Evolutionary conservation across 2,113 vertebrate species (phyloP).

Genomic region (Pachypanchax playfairii): DNA sequence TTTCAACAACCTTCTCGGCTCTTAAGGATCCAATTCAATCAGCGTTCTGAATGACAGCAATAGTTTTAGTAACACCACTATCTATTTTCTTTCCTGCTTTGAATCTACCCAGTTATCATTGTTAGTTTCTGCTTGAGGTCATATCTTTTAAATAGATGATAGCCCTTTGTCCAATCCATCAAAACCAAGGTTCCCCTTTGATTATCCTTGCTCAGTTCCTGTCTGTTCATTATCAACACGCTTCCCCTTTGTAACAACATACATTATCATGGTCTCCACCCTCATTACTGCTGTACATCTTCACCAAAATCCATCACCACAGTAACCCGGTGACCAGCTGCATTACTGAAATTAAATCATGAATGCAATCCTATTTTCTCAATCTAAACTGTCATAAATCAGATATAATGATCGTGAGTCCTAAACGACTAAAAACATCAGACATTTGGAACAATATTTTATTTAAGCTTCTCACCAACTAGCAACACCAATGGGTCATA

Average conservation of each 20-base stretch:
- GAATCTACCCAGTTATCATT: slow-evolving; percentile 4
- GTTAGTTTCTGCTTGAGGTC: slow-evolving; percentile 5
- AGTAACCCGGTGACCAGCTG: neutral
- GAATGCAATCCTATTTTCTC: neutral
- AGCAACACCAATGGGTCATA: too few species aligned
- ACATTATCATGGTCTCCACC: neutral
- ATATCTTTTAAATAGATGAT: slow-evolving; percentile 7
- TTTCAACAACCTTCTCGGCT: neutral
- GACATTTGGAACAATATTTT: too few species aligned
- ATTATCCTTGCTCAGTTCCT: neutral
- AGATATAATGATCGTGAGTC: neutral
- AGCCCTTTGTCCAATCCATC: slow-evolving; percentile 11
- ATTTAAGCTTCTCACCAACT: too few species aligned
- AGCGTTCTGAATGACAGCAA: neutral
- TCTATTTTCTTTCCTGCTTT: neutral
- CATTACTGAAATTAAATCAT: slow-evolving; percentile 18
- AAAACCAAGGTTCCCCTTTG: neutral
- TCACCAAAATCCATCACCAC: slow-evolving; percentile 14
- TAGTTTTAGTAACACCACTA: slow-evolving; percentile 1
- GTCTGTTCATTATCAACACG: slow-evolving; percentile 5
- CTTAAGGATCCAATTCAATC: neutral
- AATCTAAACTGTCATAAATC: slow-evolving; percentile 10
- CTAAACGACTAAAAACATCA: too few species aligned
- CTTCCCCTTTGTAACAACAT: slow-evolving; percentile 8
- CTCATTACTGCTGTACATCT: slow-evolving; percentile 4